These are phyloP conservation scores for Bubo blakistoni DNA, from an alignment of 2,113 vertebrate genomes.

Conservation along the genomic window DNA sequence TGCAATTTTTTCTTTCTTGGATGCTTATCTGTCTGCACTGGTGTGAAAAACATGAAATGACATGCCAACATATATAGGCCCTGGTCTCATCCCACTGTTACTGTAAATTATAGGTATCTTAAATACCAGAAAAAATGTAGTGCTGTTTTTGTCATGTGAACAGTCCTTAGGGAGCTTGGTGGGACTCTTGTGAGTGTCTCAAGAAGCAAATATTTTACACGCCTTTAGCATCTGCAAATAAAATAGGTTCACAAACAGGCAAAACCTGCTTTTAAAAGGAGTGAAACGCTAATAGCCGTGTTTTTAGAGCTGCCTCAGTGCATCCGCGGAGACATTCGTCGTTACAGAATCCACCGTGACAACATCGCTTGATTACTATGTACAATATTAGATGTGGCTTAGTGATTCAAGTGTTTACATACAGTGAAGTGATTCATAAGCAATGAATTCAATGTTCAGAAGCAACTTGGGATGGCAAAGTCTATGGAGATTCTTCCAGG, in stretches of 20 bases:
- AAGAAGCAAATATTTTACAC: not conserved
- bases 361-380: not conserved
- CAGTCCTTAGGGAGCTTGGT: not conserved
- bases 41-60: not conserved
- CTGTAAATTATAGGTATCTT: not conserved
- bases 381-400: not conserved
- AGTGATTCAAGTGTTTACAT: slow-evolving; percentile 40
- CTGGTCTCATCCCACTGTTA: not conserved
- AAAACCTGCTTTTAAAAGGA: not conserved
- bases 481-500: not conserved
- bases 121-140: not conserved
- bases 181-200: not conserved
- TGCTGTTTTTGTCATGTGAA: fast-evolving
- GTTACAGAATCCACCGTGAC: not conserved
- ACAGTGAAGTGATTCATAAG: slow-evolving; percentile 18
- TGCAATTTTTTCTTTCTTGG: not conserved
- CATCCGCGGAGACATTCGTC: not conserved
- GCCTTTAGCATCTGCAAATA: not conserved
- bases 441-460: not conserved
- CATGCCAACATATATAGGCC: not conserved
- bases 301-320: not conserved
- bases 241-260: not conserved
- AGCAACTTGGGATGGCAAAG: not conserved
- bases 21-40: not conserved
- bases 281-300: not conserved